These are phyloP conservation scores for Vipera ursinii DNA, from an alignment of 2,797 vertebrate species.

Conservation along the genomic window DNA sequence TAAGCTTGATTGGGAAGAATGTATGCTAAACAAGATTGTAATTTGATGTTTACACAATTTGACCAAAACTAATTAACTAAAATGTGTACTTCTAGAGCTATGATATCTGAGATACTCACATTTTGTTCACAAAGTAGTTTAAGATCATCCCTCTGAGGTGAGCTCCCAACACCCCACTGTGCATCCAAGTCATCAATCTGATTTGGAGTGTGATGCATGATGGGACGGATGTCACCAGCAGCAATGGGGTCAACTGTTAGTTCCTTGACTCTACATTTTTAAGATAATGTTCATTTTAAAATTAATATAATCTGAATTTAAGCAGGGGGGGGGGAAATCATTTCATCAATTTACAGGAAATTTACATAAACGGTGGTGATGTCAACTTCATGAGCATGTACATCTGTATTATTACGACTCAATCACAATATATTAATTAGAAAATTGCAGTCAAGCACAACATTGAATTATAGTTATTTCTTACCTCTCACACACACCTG, in stretches of 20 bases:
- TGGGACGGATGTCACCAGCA: slow-evolving; percentile 76
- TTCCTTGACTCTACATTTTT: slow-evolving; percentile 84
- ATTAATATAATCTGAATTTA: slow-evolving; percentile 34
- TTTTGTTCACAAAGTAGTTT: slow-evolving; percentile 98
- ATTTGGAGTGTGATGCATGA: slow-evolving; percentile 78
- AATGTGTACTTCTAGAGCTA: neutral
- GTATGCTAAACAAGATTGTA: neutral
- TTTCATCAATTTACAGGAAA: slow-evolving; percentile 29
- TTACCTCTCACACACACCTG: neutral
- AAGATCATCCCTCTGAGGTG: slow-evolving; percentile 93
- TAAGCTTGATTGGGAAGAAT: neutral
- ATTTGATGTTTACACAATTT: neutral
- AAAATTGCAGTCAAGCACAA: slow-evolving; percentile 13
- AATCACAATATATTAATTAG: neutral
- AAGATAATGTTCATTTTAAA: slow-evolving; percentile 22
- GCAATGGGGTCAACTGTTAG: slow-evolving; percentile 79
- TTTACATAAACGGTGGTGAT: slow-evolving; percentile 59
- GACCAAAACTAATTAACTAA: neutral
- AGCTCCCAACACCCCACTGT: slow-evolving; percentile 94
- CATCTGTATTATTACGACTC: slow-evolving; percentile 21
- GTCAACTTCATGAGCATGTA: slow-evolving; percentile 68
- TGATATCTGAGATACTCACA: slow-evolving; percentile 72
- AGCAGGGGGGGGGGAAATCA: slow-evolving; percentile 14
- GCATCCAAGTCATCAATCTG: slow-evolving; percentile 93
- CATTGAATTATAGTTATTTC: neutral